Percentiles rank a stretch among this genome's conserved stretches.
phyloP scores from a whole-genome alignment of 1,140 invertebrate species.

The Drosophila mayri region DNA sequence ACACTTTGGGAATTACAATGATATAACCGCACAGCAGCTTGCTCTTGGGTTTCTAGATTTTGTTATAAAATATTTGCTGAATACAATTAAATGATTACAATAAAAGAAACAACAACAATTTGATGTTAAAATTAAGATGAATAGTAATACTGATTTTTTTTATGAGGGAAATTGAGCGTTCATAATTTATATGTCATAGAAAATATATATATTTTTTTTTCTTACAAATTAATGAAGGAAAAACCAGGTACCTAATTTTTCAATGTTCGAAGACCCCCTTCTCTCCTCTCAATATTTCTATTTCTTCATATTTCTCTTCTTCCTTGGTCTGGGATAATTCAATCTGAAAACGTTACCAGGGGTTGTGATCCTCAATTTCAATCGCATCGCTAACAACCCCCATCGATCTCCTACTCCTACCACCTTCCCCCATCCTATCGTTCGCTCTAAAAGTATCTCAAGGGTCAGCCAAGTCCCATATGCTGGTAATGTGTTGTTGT shows the following conservation, averaged over 20 bases:
- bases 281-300: not conserved
- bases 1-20: constrained; percentile 24
- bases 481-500: constrained; percentile 59
- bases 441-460: constrained; percentile 27
- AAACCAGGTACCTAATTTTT: not conserved
- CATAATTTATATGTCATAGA: no score
- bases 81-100: not conserved
- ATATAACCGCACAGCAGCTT: constrained; percentile 5
- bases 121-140: not conserved
- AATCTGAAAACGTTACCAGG: constrained; percentile 8
- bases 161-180: no score
- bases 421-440: not conserved
- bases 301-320: no score
- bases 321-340: not conserved
- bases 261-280: not conserved
- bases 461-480: constrained; percentile 42
- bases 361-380: constrained; percentile 26
- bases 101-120: not conserved
- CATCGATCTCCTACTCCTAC: constrained; percentile 15
- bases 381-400: constrained; percentile 16
- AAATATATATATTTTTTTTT: no score
- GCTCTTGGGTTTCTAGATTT: constrained; percentile 6
- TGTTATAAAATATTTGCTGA: constrained; percentile 4
- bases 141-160: no score
- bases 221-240: not conserved